Percentiles rank a stretch among this genome's conserved stretches.
phyloP scores from a whole-genome alignment of 2,113 vertebrate genomes.

The Morone chrysops region DNA sequence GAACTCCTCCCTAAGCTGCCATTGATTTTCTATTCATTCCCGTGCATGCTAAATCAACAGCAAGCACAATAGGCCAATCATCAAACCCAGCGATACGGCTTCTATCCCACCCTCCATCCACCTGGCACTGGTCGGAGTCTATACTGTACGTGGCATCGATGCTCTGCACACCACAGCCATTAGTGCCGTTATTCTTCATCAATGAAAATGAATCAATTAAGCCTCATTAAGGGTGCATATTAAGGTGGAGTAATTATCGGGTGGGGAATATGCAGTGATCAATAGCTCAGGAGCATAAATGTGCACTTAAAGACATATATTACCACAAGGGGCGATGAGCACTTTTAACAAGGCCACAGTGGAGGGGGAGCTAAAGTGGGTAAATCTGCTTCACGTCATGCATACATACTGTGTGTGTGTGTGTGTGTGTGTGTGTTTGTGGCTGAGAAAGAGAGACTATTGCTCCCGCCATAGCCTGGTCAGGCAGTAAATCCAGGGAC shows the following conservation, averaged over 20 bases:
- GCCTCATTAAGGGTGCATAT: slow-evolving; percentile 81
- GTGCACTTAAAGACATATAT: slow-evolving; percentile 83
- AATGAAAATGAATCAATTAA: slow-evolving; percentile 83
- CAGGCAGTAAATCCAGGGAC: slow-evolving; percentile 80
- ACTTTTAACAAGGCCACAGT: slow-evolving; percentile 77
- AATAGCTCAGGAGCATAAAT: slow-evolving; percentile 78
- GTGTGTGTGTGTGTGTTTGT: slow-evolving; percentile 23
- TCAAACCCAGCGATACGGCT: slow-evolving; percentile 67
- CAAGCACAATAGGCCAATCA: slow-evolving; percentile 86
- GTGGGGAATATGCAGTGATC: slow-evolving; percentile 76
- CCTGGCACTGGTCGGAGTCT: slow-evolving; percentile 76
- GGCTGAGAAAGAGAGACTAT: slow-evolving; percentile 29
- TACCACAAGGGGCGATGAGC: slow-evolving; percentile 78
- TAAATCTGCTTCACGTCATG: slow-evolving; percentile 65
- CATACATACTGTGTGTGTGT: slow-evolving; percentile 38
- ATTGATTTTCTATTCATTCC: slow-evolving; percentile 88
- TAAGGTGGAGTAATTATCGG: slow-evolving; percentile 81
- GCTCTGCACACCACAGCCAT: slow-evolving; percentile 70
- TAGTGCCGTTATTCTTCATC: slow-evolving; percentile 76
- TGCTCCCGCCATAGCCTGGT: slow-evolving; percentile 51
- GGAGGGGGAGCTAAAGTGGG: slow-evolving; percentile 58
- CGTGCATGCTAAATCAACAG: slow-evolving; percentile 85
- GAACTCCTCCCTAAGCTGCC: slow-evolving; percentile 67
- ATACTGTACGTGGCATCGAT: slow-evolving; percentile 66
- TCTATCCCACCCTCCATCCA: slow-evolving; percentile 68